These are phyloP conservation scores for Ernsta delagoae DNA, from an alignment of 2,888 invertebrate genomes.

Conservation along the genomic window DNA sequence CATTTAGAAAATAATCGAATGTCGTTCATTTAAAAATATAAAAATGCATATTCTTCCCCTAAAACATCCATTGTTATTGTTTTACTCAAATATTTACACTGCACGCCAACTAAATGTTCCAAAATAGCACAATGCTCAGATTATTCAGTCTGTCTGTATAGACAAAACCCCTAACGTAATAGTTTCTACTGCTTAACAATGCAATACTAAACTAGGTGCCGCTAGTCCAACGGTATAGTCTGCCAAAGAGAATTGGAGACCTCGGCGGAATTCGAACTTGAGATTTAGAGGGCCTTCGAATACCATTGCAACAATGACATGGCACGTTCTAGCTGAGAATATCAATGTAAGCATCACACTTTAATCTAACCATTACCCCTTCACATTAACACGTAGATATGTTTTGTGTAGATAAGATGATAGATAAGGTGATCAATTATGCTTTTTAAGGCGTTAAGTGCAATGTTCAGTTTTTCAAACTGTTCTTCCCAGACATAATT, in stretches of 20 bases:
- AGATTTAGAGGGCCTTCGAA: slow-evolving; percentile 53
- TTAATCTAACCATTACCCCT: slow-evolving; percentile 42
- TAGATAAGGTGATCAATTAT: slow-evolving; percentile 9
- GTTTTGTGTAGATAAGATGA: slow-evolving; percentile 40
- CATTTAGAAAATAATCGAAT: too few relatives aligned
- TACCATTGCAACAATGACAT: slow-evolving; percentile 55
- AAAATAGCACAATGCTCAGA: background rate
- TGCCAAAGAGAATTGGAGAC: slow-evolving; percentile 48
- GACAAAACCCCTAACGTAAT: slow-evolving; percentile 16
- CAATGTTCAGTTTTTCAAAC: slow-evolving; percentile 66
- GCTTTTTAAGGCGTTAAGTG: slow-evolving; percentile 57
- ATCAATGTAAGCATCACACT: slow-evolving; percentile 46
- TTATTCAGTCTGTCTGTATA: slow-evolving; percentile 16
- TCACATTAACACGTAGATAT: slow-evolving; percentile 30
- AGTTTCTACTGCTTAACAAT: slow-evolving; percentile 25
- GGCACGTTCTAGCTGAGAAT: slow-evolving; percentile 50
- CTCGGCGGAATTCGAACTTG: slow-evolving; percentile 55
- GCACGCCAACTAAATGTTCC: background rate
- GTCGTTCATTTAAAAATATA: too few relatives aligned
- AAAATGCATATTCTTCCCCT: too few relatives aligned
- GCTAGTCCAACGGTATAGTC: slow-evolving; percentile 39
- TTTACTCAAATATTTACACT: too few relatives aligned
- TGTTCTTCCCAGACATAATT: slow-evolving; percentile 57
- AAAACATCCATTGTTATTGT: too few relatives aligned
- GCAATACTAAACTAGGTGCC: slow-evolving; percentile 28